Conservation (phyloP, 1,140 invertebrate genomes). For the Calephelis virginiensis region DNA sequence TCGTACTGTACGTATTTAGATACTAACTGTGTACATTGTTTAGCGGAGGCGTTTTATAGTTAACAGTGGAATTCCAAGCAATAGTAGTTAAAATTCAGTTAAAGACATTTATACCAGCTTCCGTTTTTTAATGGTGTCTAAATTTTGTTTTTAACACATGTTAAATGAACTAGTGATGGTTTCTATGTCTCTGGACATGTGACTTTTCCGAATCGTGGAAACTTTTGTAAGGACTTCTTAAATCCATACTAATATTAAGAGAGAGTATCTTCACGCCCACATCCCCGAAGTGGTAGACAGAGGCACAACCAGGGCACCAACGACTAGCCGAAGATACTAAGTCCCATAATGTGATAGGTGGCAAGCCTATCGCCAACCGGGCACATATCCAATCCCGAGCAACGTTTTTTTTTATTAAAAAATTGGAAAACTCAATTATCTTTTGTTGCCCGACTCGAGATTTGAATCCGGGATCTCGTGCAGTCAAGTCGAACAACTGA, state of each 20-base stretch:
- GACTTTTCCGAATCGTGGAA: background rate
- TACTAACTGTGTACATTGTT: conserved; percentile 25
- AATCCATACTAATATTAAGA: background rate
- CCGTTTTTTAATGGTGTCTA: conserved; percentile 2
- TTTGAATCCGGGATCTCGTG: too few species aligned
- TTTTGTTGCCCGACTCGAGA: too few species aligned
- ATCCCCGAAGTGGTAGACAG: too few species aligned
- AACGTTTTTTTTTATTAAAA: too few species aligned
- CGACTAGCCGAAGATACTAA: too few species aligned
- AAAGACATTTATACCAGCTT: conserved; percentile 12
- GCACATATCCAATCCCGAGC: too few species aligned
- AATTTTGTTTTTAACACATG: background rate
- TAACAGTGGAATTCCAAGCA: conserved; percentile 30
- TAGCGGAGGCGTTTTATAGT: conserved; percentile 32
- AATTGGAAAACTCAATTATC: too few species aligned
- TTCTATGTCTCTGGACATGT: background rate
- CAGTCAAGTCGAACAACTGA: too few species aligned
- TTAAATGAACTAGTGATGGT: background rate
- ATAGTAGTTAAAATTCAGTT: conserved; percentile 16
- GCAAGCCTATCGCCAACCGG: too few species aligned
- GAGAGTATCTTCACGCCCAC: too few species aligned
- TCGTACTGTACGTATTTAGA: conserved; percentile 20
- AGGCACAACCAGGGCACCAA: too few species aligned
- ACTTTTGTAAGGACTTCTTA: background rate
- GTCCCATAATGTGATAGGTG: too few species aligned